Conservation (phyloP, 2,113 vertebrate species). For the Motacilla tschutschensis region DNA sequence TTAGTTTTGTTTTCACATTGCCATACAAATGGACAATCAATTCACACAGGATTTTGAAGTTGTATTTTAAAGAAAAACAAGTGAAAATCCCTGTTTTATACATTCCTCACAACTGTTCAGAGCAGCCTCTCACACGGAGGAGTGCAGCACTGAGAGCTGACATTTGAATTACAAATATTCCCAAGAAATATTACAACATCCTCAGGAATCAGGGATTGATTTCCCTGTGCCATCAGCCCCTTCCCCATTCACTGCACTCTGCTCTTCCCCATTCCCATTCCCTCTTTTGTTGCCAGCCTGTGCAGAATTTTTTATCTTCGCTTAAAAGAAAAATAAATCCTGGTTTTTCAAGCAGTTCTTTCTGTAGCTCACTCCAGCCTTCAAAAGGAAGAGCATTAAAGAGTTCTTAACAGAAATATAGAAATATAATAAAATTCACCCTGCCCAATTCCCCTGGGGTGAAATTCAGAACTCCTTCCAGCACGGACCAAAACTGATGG, state of each 20-base stretch:
- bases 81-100: neutral
- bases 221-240: neutral
- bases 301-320: neutral
- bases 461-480: neutral
- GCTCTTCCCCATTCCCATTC: neutral
- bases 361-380: neutral
- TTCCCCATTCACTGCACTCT: too few species aligned
- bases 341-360: neutral
- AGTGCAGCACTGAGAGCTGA: neutral
- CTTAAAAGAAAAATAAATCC: neutral
- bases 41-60: fast-evolving
- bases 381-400: neutral
- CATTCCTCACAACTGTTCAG: neutral
- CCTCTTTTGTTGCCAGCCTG: neutral
- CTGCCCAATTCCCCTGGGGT: neutral
- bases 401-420: neutral
- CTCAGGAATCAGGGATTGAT: neutral
- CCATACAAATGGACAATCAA: neutral
- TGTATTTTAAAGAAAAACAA: neutral
- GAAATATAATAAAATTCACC: neutral
- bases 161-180: neutral
- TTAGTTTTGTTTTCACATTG: neutral
- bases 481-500: neutral
- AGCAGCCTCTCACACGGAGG: neutral
- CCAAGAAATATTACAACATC: neutral